Conservation (phyloP, 2,888 invertebrate species). For the Monoplex corrugatus region DNA sequence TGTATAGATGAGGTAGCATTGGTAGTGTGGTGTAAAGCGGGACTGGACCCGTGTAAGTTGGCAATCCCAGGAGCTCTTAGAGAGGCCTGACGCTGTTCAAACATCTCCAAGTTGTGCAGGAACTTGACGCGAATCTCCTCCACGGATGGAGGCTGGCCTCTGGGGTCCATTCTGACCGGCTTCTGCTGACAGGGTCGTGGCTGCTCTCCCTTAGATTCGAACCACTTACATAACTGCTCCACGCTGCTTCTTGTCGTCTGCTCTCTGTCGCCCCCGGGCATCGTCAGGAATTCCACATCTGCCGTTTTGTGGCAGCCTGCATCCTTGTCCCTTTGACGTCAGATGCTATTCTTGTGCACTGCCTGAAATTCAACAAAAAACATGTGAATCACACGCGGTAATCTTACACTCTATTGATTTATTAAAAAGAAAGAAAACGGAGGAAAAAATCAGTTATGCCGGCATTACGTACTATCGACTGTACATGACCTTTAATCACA, state of each 20-base stretch:
- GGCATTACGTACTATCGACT: no score
- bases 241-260: constrained; percentile 8
- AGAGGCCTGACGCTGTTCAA: constrained; percentile 8
- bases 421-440: no score
- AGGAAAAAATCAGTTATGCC: no score
- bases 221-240: constrained; percentile 20
- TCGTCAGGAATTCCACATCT: not conserved
- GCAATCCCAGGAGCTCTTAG: not conserved
- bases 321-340: not conserved
- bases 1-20: not conserved
- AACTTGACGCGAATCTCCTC: constrained; percentile 12
- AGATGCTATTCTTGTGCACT: no score
- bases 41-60: not conserved
- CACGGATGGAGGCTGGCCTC: not conserved
- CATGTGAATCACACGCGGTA: no score
- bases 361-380: no score
- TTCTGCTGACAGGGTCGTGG: not conserved
- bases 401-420: no score
- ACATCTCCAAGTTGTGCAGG: constrained; percentile 30
- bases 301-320: not conserved
- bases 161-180: not conserved
- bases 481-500: no score
- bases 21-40: not conserved
- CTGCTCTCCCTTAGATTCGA: not conserved
- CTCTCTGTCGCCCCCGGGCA: not conserved